These are phyloP conservation scores for Tetropium fuscum DNA, from an alignment of 2,888 invertebrate genomes.

Conservation along the genomic window DNA sequence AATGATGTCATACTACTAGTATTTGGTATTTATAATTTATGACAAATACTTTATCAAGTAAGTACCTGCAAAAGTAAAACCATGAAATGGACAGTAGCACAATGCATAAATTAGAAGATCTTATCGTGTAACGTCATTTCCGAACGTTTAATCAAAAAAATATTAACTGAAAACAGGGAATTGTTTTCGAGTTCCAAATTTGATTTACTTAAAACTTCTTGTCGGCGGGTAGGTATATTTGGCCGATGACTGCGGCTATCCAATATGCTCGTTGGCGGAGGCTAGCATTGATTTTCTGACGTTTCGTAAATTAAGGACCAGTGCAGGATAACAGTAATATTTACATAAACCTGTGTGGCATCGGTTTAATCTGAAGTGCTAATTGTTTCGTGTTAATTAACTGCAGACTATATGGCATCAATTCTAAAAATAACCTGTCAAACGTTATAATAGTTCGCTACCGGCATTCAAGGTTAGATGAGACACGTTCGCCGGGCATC, in stretches of 20 bases:
- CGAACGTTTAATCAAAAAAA: background rate
- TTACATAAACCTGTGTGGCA: background rate
- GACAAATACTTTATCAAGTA: background rate
- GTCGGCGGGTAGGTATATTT: too few relatives aligned
- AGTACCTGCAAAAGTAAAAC: background rate
- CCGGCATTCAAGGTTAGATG: constrained; percentile 31
- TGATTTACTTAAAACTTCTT: too few relatives aligned
- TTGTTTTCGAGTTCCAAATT: too few relatives aligned
- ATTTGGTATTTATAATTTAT: constrained; percentile 4
- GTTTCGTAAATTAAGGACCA: background rate
- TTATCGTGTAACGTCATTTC: too few relatives aligned
- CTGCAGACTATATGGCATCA: constrained; percentile 41
- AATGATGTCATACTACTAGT: constrained; percentile 10
- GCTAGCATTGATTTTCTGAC: constrained; percentile 17
- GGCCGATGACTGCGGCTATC: background rate
- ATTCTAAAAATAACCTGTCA: constrained; percentile 48
- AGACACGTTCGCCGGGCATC: constrained; percentile 18
- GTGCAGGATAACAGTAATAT: constrained; percentile 1
- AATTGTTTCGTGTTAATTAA: constrained; percentile 19
- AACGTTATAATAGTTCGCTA: constrained; percentile 21
- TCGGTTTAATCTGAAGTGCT: constrained; percentile 2
- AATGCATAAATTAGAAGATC: too few relatives aligned
- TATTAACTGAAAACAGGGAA: background rate
- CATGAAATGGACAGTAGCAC: too few relatives aligned
- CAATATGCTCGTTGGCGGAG: constrained; percentile 1